Evolutionary conservation across 2,797 vertebrate genomes (phyloP), one percentile per base, ranked within the genome.

Genomic region (Myotis findleyi): DNA sequence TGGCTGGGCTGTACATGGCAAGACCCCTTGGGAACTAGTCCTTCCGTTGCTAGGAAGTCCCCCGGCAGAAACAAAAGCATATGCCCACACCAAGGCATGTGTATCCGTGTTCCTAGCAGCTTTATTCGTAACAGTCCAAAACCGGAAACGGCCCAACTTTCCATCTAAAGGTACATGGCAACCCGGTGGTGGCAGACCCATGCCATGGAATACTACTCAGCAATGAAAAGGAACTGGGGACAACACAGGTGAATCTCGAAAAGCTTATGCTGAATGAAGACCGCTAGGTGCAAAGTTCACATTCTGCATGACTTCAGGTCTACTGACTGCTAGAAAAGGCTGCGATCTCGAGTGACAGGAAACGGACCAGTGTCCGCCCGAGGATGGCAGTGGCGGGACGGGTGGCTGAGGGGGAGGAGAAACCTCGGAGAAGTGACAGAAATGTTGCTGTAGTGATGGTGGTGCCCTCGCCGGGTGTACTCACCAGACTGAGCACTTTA

Each of bases 361-460:
- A 5, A 47, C 51, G 71, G 57, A 41, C 23, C 38, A 5, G 17
- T 2, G 51, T 12, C 21, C 36, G 27, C 88, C 77, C 18, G 79
- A 13, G 79, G 30, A 44, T 1, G 69, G 53, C 16, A 20, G 10
- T 1, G 2, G 27, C 23, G 57, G 21, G 33, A 33, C 21, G 30
- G 2, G 7, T 11, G 18, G 62, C 77, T 2, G 3, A 20, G 20
- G 3, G 3, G 7, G 20, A n/a, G 7, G 14, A 30, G 14, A 12
- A 41, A 16, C 11, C 10, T 11, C 1, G 2, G 3, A 10, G 4
- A 38, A 41, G 53, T 11, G 44, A 30, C 5, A 2, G 53, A 13
- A 3, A 44, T 2, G 44, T 9, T 2, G 27, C 0, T 0, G 2
- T 2, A 1, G 0, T 18, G 47, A 55, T 0, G 0, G 41, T 1